Conservation (phyloP, 2,797 vertebrate species). For the Myotis findleyi region DNA sequence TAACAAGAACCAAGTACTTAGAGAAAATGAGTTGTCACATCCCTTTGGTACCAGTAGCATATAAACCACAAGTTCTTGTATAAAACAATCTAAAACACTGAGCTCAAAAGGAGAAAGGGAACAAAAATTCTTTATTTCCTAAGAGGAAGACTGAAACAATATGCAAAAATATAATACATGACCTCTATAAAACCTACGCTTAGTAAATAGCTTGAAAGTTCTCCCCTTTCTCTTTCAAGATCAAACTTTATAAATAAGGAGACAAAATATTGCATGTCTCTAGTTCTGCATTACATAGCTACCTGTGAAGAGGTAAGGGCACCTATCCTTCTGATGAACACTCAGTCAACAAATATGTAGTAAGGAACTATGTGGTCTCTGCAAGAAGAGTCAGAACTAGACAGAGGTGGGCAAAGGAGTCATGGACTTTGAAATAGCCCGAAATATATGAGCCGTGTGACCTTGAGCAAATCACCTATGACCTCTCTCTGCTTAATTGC, state of each 20-base stretch:
- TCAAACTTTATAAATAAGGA: not conserved
- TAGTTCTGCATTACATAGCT: not conserved
- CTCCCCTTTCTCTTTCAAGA: not conserved
- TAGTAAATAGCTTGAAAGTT: not conserved
- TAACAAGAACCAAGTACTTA: constrained; percentile 15
- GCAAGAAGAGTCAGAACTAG: not conserved
- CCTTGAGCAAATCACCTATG: not conserved
- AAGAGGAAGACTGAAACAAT: not conserved
- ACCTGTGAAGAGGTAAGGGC: not conserved
- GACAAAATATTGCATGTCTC: not conserved
- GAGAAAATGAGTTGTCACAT: not conserved
- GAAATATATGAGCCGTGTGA: not conserved
- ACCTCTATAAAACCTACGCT: not conserved
- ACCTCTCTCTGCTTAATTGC: not conserved
- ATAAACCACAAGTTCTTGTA: not conserved
- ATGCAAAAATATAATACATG: not conserved
- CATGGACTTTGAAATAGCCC: not conserved
- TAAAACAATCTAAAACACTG: not conserved
- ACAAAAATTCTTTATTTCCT: not conserved
- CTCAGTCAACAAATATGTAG: not conserved
- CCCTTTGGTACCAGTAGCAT: not conserved
- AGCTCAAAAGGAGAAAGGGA: not conserved
- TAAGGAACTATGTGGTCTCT: not conserved
- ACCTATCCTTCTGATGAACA: not conserved
- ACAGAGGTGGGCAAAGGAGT: not conserved